Base-by-base conservation (phyloP, 2,888 invertebrate species). In the Orthonevra nobilis region DNA sequence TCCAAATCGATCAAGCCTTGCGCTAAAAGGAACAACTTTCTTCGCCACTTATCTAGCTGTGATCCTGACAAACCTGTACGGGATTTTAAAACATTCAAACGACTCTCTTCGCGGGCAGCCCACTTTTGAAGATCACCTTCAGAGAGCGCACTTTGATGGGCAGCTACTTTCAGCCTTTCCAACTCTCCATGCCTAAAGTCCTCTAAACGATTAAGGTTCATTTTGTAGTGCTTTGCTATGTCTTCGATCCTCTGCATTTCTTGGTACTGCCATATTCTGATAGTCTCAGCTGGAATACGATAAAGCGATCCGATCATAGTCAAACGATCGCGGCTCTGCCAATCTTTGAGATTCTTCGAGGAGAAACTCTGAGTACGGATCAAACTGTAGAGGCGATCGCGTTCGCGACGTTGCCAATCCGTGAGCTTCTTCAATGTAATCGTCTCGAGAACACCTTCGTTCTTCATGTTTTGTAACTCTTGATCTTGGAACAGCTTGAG, bases 171-270 rank as follows among this genome's bases (percentile, higher is more conserved):
- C 1, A 88, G 68, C 23, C 85, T 84, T 2, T 82, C 83, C 5
- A 87, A 40, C 17, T 88, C 88, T n/a, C 84, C 85, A 2, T 84
- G 83, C 2, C 88, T 85, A 81, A 87, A 88, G 63, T 86, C 84
- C 60, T 87, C 86, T 14, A 88, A 61, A 5, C 85, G 85, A 7
- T 75, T 85, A 2, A 86, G 75, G 0, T 82, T 83, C 83, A 87
- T 83, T 14, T 82, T 82, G 42, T 87, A 87, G 60, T 86, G 83
- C 0, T 82, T 81, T 0, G 87, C 87, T 14, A 88, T 68, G 0
- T 81, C 75, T 48, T 81, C 81, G 10, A 88, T 82, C 1, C 88
- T 83, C 12, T 86, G 83, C 15, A 85, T 85, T 32, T 88, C 88
- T 28, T 83, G 63, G 2, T 82, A 48, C 64, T 88, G 87, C 87